Conservation (phyloP, 2,888 invertebrate genomes). For the Octonoba sinensis region DNA sequence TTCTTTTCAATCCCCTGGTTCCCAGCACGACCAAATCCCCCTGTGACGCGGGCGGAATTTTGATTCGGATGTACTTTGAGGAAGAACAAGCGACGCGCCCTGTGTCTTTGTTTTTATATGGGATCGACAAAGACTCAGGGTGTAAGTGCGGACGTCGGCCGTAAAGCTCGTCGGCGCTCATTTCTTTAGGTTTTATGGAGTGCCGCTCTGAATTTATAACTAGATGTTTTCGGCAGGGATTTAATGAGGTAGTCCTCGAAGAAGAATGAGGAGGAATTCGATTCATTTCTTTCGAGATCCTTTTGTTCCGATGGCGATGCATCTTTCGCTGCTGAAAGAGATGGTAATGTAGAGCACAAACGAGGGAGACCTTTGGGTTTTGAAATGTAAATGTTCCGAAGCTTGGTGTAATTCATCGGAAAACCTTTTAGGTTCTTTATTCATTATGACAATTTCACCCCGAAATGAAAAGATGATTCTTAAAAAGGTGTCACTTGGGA, state of each 20-base stretch:
- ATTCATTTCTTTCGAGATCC: no score
- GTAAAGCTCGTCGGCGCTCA: slow-evolving; percentile 35
- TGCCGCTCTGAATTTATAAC: slow-evolving; percentile 47
- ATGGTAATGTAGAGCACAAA: no score
- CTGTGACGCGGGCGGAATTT: slow-evolving; percentile 54
- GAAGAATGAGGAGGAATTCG: background rate
- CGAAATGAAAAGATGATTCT: no score
- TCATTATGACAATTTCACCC: no score
- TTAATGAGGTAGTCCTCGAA: slow-evolving; percentile 26
- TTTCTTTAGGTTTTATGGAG: slow-evolving; percentile 53
- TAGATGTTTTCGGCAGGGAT: slow-evolving; percentile 15
- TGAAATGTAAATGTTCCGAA: no score
- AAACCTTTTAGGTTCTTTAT: no score
- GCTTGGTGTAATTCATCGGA: no score
- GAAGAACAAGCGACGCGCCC: slow-evolving; percentile 2
- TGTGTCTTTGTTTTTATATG: slow-evolving; percentile 37
- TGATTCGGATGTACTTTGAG: slow-evolving; percentile 53
- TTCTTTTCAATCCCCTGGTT: slow-evolving; percentile 53
- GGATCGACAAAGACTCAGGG: slow-evolving; percentile 45
- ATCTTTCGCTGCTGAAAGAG: no score
- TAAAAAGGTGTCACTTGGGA: no score
- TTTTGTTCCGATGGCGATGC: no score
- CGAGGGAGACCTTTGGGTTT: no score
- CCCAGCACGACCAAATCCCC: slow-evolving; percentile 47
- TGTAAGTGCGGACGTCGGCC: slow-evolving; percentile 34